A percentile compares a stretch with the other conserved stretches of the same genome.
Evolutionary conservation across 2,113 vertebrate species (phyloP).

Genomic region (Engraulis encrasicolus): DNA sequence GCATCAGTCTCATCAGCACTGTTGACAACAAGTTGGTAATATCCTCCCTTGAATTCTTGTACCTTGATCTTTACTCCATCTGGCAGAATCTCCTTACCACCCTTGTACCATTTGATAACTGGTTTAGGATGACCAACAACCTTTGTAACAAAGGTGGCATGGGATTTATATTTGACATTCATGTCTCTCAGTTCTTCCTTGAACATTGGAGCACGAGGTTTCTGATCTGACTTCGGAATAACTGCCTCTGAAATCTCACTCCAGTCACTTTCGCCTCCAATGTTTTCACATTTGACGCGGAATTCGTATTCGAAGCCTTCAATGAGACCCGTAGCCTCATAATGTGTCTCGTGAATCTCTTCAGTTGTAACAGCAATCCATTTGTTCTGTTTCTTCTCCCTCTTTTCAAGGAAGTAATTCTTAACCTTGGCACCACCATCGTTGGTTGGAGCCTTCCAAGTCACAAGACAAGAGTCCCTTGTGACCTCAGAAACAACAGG

Average conservation of each 20-base stretch:
- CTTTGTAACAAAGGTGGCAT: constrained; percentile 96
- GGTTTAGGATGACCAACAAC: constrained; percentile 91
- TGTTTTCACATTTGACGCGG: constrained; percentile 97
- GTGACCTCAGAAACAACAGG: constrained; percentile 86
- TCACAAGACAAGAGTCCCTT: constrained; percentile 91
- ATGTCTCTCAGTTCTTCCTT: constrained; percentile 96
- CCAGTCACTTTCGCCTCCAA: constrained; percentile 97
- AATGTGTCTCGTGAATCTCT: constrained; percentile 87
- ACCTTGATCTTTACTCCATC: constrained; percentile 94
- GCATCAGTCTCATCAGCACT: constrained; percentile 88
- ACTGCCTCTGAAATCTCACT: constrained; percentile 90
- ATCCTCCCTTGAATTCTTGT: constrained; percentile 97
- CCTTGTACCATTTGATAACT: constrained; percentile 94
- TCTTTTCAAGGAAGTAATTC: constrained; percentile 93
- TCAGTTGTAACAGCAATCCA: constrained; percentile 94
- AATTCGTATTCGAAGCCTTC: constrained; percentile 98
- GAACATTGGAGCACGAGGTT: constrained; percentile 88
- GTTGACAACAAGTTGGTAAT: constrained; percentile 90
- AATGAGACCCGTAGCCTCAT: constrained; percentile 86
- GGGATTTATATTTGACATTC: constrained; percentile 90
- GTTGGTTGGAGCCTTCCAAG: constrained; percentile 93
- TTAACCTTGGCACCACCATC: constrained; percentile 96
- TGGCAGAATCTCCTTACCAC: constrained; percentile 93
- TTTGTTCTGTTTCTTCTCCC: constrained; percentile 98
- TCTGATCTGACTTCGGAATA: constrained; percentile 88